phyloP scores from a whole-genome alignment of 2,113 vertebrate genomes.

The Etia nguti region DNA sequence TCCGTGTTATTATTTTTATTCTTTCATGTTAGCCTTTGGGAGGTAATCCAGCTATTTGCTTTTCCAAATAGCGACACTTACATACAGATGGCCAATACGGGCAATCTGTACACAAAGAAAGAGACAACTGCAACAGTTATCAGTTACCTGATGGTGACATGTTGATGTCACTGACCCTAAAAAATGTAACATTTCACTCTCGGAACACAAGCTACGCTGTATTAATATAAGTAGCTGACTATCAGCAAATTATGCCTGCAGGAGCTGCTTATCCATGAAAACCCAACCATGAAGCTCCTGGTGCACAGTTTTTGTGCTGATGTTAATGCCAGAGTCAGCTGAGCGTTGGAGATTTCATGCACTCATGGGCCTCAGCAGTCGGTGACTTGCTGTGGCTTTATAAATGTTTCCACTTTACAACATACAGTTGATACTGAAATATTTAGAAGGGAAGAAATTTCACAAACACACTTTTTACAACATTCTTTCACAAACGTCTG shows the following conservation, averaged over 20 bases:
- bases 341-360: neutral
- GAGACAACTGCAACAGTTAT: neutral
- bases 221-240: neutral
- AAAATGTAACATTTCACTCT: neutral
- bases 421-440: neutral
- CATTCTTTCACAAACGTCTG: neutral
- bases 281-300: neutral
- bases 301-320: neutral
- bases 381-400: neutral
- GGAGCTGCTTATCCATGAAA: neutral
- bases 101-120: neutral
- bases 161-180: neutral
- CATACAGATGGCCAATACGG: neutral
- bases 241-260: neutral
- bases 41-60: neutral
- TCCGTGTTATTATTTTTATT: neutral
- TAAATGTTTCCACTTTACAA: neutral
- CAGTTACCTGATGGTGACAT: neutral
- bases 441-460: neutral
- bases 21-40: neutral
- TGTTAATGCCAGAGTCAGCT: neutral
- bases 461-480: neutral
- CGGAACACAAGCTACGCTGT: neutral
- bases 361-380: neutral
- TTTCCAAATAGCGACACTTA: neutral